Evolutionary conservation across 2,888 invertebrate species (phyloP).

Genomic region (Bombylius major): DNA sequence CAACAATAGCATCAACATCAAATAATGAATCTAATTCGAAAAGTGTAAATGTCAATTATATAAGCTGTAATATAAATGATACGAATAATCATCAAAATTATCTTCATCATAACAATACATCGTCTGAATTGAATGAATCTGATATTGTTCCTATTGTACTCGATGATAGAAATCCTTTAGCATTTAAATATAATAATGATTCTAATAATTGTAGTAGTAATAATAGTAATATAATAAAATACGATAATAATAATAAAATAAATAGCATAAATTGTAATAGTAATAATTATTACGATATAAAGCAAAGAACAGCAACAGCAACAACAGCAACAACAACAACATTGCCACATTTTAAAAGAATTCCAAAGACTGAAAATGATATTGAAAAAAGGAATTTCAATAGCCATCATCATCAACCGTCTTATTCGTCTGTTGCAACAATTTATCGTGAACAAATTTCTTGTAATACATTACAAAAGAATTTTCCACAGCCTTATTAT

Average conservation of each 20-base stretch:
- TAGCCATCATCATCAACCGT: constrained; percentile 25
- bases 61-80: background rate
- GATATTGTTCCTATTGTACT: constrained; percentile 13
- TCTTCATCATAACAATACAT: constrained; percentile 7
- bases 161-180: constrained; percentile 13
- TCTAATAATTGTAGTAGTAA: constrained; percentile 15
- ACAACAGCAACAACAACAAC: constrained; percentile 18
- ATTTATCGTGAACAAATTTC: constrained; percentile 29
- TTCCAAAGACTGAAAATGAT: constrained; percentile 23
- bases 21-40: background rate
- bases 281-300: too few species aligned
- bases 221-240: constrained; percentile 11
- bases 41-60: too few species aligned
- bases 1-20: constrained; percentile 5
- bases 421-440: constrained; percentile 23
- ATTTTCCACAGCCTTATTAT: constrained; percentile 24
- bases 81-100: constrained; percentile 8
- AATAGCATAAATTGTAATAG: background rate
- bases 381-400: constrained; percentile 29
- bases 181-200: constrained; percentile 17
- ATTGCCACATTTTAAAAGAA: constrained; percentile 21
- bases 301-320: constrained; percentile 4
- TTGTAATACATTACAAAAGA: constrained; percentile 21
- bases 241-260: background rate
- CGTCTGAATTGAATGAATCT: constrained; percentile 14